Evolutionary conservation across 2,113 vertebrate genomes (phyloP), one percentile per base, ranked within the genome.

Genomic region (Melanocharis versteri): DNA sequence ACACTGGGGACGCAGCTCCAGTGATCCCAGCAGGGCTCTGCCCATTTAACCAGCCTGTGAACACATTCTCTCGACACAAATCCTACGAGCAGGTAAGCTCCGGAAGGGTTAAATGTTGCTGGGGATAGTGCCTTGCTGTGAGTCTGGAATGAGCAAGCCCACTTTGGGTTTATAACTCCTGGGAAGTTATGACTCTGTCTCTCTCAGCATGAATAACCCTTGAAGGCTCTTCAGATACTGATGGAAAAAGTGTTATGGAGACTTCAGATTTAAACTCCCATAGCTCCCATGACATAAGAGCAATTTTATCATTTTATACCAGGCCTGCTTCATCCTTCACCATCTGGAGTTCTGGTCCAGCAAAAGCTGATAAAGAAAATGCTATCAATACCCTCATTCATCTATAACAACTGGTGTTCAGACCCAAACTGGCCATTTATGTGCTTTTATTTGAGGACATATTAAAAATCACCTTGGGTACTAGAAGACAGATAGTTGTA

Each of bases 1-100:
- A 1, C 0, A 0, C 2, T 1, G 3, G 8, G 7, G 16, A 6
- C 33, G 44, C 8, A 58, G 19, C 9, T 65, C 37, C 26, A 42
- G 27, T 2, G 7, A 31, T 7, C 23, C 57, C 42, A 82, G 19
- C 23, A 27, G 47, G 26, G 33, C 26, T 80, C 65, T 86, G 15
- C 18, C 16, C 2, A 1, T 60, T n/a, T 50, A 37, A 16, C 9
- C 13, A 51, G 14, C 15, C 27, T 61, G 15, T 11, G 10, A 61
- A 22, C 5, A 3, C 17, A 13, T 12, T 3, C 27, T 17, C 16
- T 71, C 35, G 33, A 42, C 27, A 30, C 8, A 6, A 7, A 21
- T 39, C 37, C 33, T 65, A 37, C 0, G 6, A 91, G 24, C 33
- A 83, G 61, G 83, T 51, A 64, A 69, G 54, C 24, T 80, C 40